Conservation (phyloP, 1,140 invertebrate genomes). For the Anastrepha obliqua region DNA sequence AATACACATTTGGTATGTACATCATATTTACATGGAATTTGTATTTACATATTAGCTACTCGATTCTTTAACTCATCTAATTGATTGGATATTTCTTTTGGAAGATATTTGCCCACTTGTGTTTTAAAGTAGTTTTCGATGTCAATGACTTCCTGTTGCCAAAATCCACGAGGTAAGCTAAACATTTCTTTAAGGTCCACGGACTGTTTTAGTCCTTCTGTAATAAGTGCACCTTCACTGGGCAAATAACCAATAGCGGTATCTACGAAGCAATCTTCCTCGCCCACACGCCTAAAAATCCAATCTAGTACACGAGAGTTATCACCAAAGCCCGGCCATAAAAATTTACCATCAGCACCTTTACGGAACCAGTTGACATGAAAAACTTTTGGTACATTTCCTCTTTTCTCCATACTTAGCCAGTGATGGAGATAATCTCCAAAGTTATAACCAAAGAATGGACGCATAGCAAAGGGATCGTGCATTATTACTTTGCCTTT, state of each 20-base stretch:
- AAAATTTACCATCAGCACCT: conserved; percentile 82
- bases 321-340: conserved; percentile 96
- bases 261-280: conserved; percentile 81
- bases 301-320: conserved; percentile 93
- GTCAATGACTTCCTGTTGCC: conserved; percentile 89
- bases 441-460: conserved; percentile 98
- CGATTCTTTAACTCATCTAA: conserved; percentile 84
- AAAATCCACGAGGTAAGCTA: conserved; percentile 91
- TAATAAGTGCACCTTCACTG: conserved; percentile 79
- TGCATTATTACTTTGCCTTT: conserved; percentile 93
- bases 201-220: conserved; percentile 80
- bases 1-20: neutral
- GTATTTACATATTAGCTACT: conserved; percentile 72
- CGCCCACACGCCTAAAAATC: conserved; percentile 86
- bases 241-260: conserved; percentile 88
- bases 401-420: conserved; percentile 83
- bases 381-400: conserved; percentile 87
- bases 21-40: neutral
- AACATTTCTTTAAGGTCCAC: conserved; percentile 87
- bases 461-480: conserved; percentile 96
- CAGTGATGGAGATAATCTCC: conserved; percentile 93
- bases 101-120: conserved; percentile 92
- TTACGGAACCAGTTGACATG: conserved; percentile 97
- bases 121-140: conserved; percentile 92
- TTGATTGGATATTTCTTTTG: conserved; percentile 83